Evolutionary conservation across 2,888 invertebrate species (phyloP), one percentile per base, ranked within the genome.

Genomic region (Falcaria lacertinaria): DNA sequence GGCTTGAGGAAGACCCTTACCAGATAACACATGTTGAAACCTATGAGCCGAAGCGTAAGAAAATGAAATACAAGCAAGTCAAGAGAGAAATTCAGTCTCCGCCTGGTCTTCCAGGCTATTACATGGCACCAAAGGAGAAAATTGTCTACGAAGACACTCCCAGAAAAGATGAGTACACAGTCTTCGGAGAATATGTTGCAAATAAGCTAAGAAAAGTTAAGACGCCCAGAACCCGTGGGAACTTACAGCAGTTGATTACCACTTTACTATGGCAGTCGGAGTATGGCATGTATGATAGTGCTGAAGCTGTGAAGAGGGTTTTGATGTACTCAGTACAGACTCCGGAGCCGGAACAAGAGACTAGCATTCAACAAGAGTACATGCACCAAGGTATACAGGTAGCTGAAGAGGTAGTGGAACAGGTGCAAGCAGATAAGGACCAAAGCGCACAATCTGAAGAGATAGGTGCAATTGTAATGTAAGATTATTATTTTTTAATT

Each of bases 181-280:
- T 85, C 0, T 89, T 89, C 2, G 88, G 87, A 28, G 86, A 89
- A 49, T 89, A 88, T 57, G 73, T 89, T 11, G 85, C 85, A 0
- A 87, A 85, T 53, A 88, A 86, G 53, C 48, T 89, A 13, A 69
- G 87, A 15, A 89, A 87, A 49, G 69, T 87, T 7, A 77, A 73
- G 45, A 57, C 67, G 0, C 62, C 75, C 7, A 64, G 80, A 1
- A 80, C 86, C 0, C 55, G 77, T 16, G 81, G 85, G 0, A 89
- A 89, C 47, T 63, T 89, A 2, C 88, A 89, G 47, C 88, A 89
- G 44, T 51, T 89, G 14, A 84, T 89, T 0, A 82, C 88, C 16
- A 89, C 88, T 2, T 77, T 88, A 51, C 48, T 89, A 15, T 89
- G 88, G 88, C 88, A 88, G 51, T 85, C 87, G 0, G 88, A 89